Conservation (phyloP, 2,888 invertebrate species). For the Melitaea athalia region DNA sequence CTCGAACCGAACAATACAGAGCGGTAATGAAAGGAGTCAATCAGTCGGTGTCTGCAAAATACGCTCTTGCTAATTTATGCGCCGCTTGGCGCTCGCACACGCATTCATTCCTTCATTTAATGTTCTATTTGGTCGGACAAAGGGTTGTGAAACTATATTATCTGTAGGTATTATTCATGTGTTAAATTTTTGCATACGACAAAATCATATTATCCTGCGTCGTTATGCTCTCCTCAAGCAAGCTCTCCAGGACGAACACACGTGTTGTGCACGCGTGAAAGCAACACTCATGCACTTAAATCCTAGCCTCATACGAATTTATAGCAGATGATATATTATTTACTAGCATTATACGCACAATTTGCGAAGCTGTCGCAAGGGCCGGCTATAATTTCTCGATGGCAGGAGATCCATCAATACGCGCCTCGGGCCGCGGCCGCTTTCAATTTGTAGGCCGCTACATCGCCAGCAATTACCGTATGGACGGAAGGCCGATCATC, state of each 20-base stretch:
- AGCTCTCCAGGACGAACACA: constrained; percentile 33
- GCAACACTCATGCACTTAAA: constrained; percentile 53
- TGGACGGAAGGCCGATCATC: constrained; percentile 80
- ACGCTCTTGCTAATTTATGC: constrained; percentile 75
- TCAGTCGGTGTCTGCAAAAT: constrained; percentile 75
- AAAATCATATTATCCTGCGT: constrained; percentile 6
- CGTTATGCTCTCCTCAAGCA: neutral
- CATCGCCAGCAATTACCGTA: constrained; percentile 76
- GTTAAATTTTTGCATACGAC: constrained; percentile 33
- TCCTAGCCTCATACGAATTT: constrained; percentile 70
- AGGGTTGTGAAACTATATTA: constrained; percentile 55
- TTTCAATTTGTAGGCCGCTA: constrained; percentile 82
- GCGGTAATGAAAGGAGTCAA: constrained; percentile 81
- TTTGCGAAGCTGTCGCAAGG: constrained; percentile 82
- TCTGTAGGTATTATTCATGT: constrained; percentile 30
- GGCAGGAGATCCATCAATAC: constrained; percentile 81
- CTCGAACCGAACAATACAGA: constrained; percentile 72
- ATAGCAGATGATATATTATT: constrained; percentile 75
- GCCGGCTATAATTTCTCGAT: constrained; percentile 78
- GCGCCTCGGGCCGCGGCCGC: constrained; percentile 75
- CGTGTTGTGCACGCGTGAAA: constrained; percentile 51
- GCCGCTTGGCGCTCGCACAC: constrained; percentile 48
- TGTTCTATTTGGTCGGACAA: constrained; percentile 59
- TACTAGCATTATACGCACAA: constrained; percentile 82
- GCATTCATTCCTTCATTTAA: constrained; percentile 49